These are phyloP conservation scores for Seira musarum DNA, from an alignment of 2,888 invertebrate species.

Conservation along the genomic window DNA sequence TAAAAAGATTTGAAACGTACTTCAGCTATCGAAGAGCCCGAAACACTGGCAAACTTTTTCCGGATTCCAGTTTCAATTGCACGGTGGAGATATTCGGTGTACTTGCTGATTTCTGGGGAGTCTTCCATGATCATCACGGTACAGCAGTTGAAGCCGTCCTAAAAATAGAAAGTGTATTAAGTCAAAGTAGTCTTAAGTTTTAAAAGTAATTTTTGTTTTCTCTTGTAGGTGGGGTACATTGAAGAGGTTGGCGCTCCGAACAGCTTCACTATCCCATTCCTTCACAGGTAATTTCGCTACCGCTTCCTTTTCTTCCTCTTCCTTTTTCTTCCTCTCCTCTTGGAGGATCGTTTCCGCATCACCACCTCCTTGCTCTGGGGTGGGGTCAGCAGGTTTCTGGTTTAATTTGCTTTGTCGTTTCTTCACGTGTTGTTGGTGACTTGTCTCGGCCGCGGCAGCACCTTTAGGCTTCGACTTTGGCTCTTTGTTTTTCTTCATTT, in stretches of 20 bases:
- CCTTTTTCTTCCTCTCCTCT: conserved; percentile 7
- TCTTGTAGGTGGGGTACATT: too few species aligned
- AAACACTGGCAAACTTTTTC: conserved; percentile 53
- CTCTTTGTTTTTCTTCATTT: too few species aligned
- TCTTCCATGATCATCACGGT: conserved; percentile 63
- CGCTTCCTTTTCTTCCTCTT: not conserved
- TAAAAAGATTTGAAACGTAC: too few species aligned
- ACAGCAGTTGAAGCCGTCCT: conserved; percentile 58
- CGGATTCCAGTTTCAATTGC: conserved; percentile 59
- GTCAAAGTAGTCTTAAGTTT: not conserved
- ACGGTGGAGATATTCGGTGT: conserved; percentile 53
- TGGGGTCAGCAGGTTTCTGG: not conserved
- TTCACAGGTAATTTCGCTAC: not conserved
- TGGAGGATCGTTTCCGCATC: not conserved
- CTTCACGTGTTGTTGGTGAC: not conserved
- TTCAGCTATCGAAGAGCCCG: conserved; percentile 48
- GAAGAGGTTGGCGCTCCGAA: conserved; percentile 31
- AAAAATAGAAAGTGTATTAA: not conserved
- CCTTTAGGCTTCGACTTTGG: too few species aligned
- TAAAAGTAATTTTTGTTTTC: not conserved
- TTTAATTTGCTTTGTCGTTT: not conserved
- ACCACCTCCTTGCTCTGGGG: not conserved
- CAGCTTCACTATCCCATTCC: conserved; percentile 51
- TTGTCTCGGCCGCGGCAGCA: too few species aligned
- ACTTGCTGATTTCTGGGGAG: conserved; percentile 47